These are phyloP conservation scores for Ferrisia virgata DNA, from an alignment of 2,888 invertebrate genomes.

Conservation along the genomic window DNA sequence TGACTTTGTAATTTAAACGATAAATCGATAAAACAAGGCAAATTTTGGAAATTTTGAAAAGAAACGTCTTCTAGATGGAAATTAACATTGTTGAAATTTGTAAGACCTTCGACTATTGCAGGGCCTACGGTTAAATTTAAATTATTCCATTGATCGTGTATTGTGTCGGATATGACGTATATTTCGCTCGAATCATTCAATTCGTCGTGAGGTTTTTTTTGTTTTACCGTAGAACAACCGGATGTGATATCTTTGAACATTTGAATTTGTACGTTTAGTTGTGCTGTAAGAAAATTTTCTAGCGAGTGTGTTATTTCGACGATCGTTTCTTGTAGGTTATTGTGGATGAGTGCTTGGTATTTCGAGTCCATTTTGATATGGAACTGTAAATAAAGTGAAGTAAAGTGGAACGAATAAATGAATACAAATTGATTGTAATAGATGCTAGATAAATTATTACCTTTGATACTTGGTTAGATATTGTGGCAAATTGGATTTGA, in stretches of 20 bases:
- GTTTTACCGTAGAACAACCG: background rate
- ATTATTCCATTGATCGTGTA: background rate
- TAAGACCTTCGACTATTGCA: background rate
- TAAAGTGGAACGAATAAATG: too few species aligned
- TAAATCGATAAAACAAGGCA: background rate
- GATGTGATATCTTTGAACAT: background rate
- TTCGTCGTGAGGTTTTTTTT: background rate
- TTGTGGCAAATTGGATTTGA: background rate
- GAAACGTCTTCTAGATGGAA: background rate
- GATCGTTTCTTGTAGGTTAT: background rate
- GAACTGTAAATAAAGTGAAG: background rate
- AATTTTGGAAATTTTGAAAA: background rate
- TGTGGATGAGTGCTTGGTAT: background rate
- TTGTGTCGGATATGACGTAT: background rate
- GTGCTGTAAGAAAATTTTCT: background rate
- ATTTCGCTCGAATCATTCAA: background rate
- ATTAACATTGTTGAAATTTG: background rate
- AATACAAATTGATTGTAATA: too few species aligned
- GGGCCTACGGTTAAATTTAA: background rate
- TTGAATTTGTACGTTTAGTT: background rate
- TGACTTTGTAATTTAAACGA: background rate
- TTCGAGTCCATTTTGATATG: background rate
- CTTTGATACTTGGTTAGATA: background rate
- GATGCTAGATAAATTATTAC: too few species aligned
- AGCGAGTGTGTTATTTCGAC: background rate